Percentiles rank a stretch among this genome's conserved stretches.
phyloP scores from a whole-genome alignment of 2,797 vertebrate genomes.

The Xiphorhynchus erythropygius region DNA sequence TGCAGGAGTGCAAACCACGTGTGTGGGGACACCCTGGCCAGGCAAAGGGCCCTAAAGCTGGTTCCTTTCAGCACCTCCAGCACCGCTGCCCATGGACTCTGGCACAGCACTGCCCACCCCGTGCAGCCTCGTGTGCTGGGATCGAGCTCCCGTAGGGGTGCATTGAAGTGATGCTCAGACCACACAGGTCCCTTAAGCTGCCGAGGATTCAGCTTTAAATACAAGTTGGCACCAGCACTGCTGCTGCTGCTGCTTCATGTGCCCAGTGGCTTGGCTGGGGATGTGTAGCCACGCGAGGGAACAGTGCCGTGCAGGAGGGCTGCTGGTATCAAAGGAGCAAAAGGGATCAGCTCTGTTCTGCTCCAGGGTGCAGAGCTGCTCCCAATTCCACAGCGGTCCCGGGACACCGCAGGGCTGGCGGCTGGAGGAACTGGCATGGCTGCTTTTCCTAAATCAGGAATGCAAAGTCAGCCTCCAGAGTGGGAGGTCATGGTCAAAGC shows the following conservation, averaged over 20 bases:
- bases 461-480: not conserved
- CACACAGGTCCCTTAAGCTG: conserved; percentile 16
- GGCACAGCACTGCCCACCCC: rapidly evolving
- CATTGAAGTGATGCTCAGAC: not conserved
- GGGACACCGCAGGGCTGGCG: rapidly evolving
- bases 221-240: not conserved
- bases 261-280: not conserved
- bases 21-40: not conserved
- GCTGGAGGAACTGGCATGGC: not conserved
- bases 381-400: rapidly evolving
- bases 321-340: not conserved
- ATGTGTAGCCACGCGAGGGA: conserved; percentile 24
- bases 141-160: not conserved
- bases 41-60: not conserved
- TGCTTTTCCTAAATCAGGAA: not conserved
- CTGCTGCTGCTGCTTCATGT: not conserved
- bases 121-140: not conserved
- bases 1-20: rapidly evolving
- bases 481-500: not conserved
- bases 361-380: rapidly evolving
- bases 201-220: not conserved
- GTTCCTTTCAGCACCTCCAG: not conserved
- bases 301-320: not conserved
- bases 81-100: rapidly evolving
- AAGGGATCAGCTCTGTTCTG: not conserved